A percentile compares a stretch with the other conserved stretches of the same genome.
phyloP scores from a whole-genome alignment of 2,888 invertebrate species.

The Lasioglossum marginatum region DNA sequence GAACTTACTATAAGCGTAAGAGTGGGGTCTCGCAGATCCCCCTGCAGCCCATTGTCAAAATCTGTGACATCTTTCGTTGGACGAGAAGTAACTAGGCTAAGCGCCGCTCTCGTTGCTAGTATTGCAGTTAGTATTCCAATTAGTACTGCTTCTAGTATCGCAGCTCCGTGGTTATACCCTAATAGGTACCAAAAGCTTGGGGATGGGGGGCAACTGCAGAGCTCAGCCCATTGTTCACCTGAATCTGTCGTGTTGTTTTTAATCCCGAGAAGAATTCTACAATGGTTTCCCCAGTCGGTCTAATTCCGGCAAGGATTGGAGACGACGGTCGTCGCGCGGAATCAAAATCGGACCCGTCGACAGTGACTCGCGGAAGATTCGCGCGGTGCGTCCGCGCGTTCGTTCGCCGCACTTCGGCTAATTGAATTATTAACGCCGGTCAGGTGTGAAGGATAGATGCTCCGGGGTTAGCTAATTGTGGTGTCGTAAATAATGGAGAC shows the following conservation, averaged over 20 bases:
- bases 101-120: no score
- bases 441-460: constrained; percentile 81
- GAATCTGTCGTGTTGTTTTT: not conserved
- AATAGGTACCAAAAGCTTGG: no score
- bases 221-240: no score
- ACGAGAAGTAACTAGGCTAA: no score
- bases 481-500: constrained; percentile 80
- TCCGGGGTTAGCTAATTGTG: constrained; percentile 80
- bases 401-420: constrained; percentile 70
- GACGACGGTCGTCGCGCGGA: not conserved
- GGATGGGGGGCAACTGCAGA: no score
- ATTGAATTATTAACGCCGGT: constrained; percentile 82
- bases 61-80: no score
- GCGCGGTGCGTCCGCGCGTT: not conserved
- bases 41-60: no score
- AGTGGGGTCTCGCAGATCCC: no score
- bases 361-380: not conserved
- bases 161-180: no score
- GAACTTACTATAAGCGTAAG: no score
- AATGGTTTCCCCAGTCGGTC: not conserved
- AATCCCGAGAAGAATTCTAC: not conserved
- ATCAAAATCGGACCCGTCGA: not conserved
- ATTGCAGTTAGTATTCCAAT: no score
- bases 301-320: not conserved
- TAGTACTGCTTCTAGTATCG: no score